Evolutionary conservation across 2,113 vertebrate genomes (phyloP).

Genomic region (Amia ocellicauda): DNA sequence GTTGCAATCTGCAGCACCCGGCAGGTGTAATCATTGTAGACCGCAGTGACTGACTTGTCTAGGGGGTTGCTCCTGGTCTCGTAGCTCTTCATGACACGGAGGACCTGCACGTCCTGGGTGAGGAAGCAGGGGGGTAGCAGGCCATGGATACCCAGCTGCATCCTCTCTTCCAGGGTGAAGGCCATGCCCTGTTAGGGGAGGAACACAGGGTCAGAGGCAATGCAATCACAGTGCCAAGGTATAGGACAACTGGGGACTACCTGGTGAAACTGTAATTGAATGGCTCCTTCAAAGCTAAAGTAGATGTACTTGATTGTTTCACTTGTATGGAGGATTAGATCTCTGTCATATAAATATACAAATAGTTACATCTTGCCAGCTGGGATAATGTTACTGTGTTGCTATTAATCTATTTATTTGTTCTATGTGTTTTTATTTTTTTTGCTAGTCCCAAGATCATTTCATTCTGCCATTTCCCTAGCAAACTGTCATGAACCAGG

Average conservation of each 20-base stretch:
- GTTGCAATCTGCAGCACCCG: no score
- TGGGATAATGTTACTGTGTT: no score
- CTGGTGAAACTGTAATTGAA: slow-evolving; percentile 15
- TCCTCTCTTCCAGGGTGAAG: slow-evolving; percentile 89
- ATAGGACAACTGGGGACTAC: neutral
- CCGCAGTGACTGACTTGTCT: slow-evolving; percentile 80
- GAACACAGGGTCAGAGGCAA: slow-evolving; percentile 16
- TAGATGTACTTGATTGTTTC: no score
- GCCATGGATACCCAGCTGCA: slow-evolving; percentile 94
- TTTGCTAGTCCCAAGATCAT: no score
- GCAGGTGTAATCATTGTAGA: no score
- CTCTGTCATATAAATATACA: no score
- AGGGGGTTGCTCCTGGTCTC: slow-evolving; percentile 82
- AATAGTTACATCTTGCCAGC: no score
- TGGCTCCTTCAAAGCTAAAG: neutral
- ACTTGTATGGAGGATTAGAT: no score
- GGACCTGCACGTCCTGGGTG: slow-evolving; percentile 89
- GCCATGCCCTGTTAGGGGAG: slow-evolving; percentile 83
- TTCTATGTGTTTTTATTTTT: no score
- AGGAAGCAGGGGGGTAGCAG: slow-evolving; percentile 94
- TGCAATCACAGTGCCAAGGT: neutral
- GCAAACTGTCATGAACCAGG: no score
- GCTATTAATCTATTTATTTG: no score
- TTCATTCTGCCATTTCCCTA: no score
- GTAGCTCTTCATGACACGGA: slow-evolving; percentile 90